Evolutionary conservation across 2,113 vertebrate species (phyloP).

Genomic region (Eurypyga helias): DNA sequence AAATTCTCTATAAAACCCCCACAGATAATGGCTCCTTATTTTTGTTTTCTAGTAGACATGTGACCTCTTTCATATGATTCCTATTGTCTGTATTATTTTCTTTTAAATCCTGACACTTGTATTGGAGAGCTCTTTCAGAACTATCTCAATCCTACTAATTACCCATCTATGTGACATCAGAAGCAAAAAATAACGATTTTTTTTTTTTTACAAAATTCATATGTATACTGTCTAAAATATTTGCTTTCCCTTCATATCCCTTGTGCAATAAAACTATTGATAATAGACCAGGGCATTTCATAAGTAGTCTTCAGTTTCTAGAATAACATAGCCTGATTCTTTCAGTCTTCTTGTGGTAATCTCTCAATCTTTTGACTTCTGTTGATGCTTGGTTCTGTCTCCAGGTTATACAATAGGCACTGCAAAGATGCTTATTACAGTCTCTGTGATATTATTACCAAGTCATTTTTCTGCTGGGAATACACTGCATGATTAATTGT

Average conservation of each 20-base stretch:
- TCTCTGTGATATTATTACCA: neutral
- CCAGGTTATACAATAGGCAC: neutral
- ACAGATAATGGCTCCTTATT: neutral
- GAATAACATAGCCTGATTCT: neutral
- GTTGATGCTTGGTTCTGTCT: neutral
- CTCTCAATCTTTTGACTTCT: neutral
- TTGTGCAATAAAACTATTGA: neutral
- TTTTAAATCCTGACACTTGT: neutral
- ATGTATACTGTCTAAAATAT: neutral
- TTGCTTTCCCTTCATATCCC: neutral
- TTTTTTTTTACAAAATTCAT: neutral
- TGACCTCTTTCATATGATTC: neutral
- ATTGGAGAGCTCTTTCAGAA: neutral
- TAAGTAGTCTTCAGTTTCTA: neutral
- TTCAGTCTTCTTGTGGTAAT: neutral
- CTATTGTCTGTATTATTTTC: too few species aligned
- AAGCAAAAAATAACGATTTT: neutral
- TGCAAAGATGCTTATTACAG: neutral
- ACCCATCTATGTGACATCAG: neutral
- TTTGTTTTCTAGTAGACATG: neutral
- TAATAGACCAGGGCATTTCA: neutral
- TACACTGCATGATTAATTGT: fast-evolving
- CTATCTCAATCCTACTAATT: neutral
- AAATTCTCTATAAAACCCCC: neutral
- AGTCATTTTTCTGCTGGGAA: neutral